These are phyloP conservation scores for Festucalex cinctus DNA, from an alignment of 2,113 vertebrate genomes.

Conservation along the genomic window DNA sequence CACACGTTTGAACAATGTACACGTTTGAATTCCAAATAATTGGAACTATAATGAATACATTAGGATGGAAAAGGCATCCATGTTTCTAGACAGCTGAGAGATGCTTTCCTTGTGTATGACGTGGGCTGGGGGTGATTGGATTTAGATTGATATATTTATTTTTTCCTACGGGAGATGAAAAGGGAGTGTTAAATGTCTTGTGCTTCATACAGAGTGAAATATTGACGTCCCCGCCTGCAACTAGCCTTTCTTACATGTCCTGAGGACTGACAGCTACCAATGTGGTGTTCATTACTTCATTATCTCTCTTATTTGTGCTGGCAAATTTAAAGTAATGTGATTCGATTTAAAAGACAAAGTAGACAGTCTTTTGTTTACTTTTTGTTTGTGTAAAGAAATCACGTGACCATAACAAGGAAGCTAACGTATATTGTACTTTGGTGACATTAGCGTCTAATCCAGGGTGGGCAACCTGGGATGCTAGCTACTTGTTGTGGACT, in stretches of 20 bases:
- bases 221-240: slow-evolving; percentile 56
- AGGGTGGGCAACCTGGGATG: too few species aligned
- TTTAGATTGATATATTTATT: slow-evolving; percentile 62
- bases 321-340: slow-evolving; percentile 8
- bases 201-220: slow-evolving; percentile 55
- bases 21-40: slow-evolving; percentile 6
- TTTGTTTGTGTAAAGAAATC: too few species aligned
- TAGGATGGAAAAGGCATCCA: background rate
- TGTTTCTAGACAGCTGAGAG: slow-evolving; percentile 25
- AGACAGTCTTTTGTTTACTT: background rate
- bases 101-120: slow-evolving; percentile 16
- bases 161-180: slow-evolving; percentile 46
- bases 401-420: too few species aligned
- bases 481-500: too few species aligned
- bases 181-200: slow-evolving; percentile 58
- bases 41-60: slow-evolving; percentile 4
- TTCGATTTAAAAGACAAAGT: slow-evolving; percentile 4
- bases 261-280: slow-evolving; percentile 48
- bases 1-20: slow-evolving; percentile 6
- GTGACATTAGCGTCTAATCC: too few species aligned
- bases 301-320: slow-evolving; percentile 30
- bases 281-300: slow-evolving; percentile 41
- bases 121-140: slow-evolving; percentile 40
- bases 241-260: slow-evolving; percentile 55
- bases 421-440: too few species aligned